Percentiles rank a stretch among this genome's conserved stretches.
Evolutionary conservation across 2,797 vertebrate species (phyloP).

Genomic region (Dryobates pubescens): DNA sequence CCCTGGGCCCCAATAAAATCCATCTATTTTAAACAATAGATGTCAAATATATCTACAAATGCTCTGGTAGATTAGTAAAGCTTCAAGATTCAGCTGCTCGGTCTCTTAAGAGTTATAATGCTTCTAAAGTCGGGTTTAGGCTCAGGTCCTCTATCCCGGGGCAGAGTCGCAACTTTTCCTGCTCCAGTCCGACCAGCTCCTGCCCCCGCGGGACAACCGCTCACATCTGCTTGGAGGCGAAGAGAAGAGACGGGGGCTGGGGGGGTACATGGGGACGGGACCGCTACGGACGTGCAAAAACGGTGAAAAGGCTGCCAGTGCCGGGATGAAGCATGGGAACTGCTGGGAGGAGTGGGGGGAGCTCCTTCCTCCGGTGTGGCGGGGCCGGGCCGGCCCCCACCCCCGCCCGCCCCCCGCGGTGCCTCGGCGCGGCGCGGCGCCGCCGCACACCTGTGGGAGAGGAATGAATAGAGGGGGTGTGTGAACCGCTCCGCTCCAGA

Average conservation of each 20-base stretch:
- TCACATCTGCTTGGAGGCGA: slow-evolving; percentile 10
- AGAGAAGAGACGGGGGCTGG: not conserved
- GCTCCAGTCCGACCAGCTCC: slow-evolving; percentile 61
- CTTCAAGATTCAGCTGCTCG: slow-evolving; percentile 88
- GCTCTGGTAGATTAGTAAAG: slow-evolving; percentile 94
- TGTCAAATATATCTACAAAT: slow-evolving; percentile 90
- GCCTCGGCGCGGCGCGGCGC: slow-evolving; percentile 89
- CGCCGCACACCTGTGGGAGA: slow-evolving; percentile 97
- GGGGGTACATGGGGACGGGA: not conserved
- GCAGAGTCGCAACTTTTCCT: slow-evolving; percentile 65
- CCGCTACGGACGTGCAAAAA: slow-evolving; percentile 78
- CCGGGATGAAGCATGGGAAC: slow-evolving; percentile 72
- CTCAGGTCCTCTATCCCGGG: slow-evolving; percentile 67
- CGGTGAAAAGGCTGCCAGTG: slow-evolving; percentile 56
- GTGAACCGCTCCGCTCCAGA: slow-evolving; percentile 92
- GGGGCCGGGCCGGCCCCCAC: not conserved
- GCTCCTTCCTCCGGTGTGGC: slow-evolving; percentile 61
- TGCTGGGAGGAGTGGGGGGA: slow-evolving; percentile 55
- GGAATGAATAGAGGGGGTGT: slow-evolving; percentile 93
- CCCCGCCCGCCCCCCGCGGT: slow-evolving; percentile 86
- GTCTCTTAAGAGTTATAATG: slow-evolving; percentile 73
- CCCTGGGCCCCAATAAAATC: slow-evolving; percentile 88
- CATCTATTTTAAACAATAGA: slow-evolving; percentile 99
- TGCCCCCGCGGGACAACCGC: not conserved
- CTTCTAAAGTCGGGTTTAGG: slow-evolving; percentile 74